Base-by-base conservation (phyloP, 2,797 vertebrate species). In the Thalassophryne amazonica region DNA sequence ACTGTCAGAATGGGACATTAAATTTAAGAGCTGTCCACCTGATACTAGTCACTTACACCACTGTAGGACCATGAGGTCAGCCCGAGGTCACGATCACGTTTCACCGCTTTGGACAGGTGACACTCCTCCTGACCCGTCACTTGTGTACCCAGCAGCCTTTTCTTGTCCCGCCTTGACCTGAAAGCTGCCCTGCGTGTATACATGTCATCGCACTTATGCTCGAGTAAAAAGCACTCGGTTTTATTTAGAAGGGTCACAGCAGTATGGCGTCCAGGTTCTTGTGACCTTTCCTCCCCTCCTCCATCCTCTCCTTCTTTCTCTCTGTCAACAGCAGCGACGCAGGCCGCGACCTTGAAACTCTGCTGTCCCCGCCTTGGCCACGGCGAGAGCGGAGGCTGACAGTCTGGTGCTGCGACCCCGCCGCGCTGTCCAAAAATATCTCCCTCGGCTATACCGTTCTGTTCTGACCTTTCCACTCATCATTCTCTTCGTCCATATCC, bases 341-440 rank as follows among this genome's bases (percentile, higher is more conserved):
- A 32, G 79, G 73, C 23, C 55, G 9, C 43, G 80, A 87, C 88
- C 86, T 88, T 74, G 60, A 83, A 71, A 68, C 72, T 76, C 65
- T 49, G 48, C 17, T 52, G 61, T 59, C 73, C 67, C 65, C 18
- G 51, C 57, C 60, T 63, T 72, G 70, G 61, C 67, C 15, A 5
- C 4, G 20, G 33, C 15, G 21, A 52, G 67, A 75, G 53, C 67
- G 40, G 68, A 65, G 56, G 62, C 68, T 75, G 79, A 66, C 72
- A 72, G 64, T 68, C 69, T 78, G 76, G 70, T 53, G 20, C 73
- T 37, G 36, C 17, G 43, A 81, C 66, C 67, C 66, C 12, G 7
- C 25, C 29, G 7, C 15, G 51, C 76, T 70, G 72, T 85, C 85
- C 84, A 88, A 79, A 86, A 86, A 85, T 81, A 86, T 70, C 62